Conservation (phyloP, 2,888 invertebrate genomes). For the Agrilus cyanescens region DNA sequence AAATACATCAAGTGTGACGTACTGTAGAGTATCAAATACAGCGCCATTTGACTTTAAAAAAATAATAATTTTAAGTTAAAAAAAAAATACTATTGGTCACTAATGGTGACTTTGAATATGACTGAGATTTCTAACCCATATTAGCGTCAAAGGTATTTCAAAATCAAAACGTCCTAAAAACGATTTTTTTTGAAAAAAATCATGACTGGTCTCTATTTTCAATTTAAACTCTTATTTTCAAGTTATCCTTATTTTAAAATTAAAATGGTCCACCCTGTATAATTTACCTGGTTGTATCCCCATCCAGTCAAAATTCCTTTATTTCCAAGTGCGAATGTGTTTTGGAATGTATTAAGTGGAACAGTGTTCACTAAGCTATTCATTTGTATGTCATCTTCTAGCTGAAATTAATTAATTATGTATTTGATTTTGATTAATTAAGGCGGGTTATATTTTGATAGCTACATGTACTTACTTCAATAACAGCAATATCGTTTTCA, state of each 20-base stretch:
- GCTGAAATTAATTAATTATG: background rate
- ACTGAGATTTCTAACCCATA: no score
- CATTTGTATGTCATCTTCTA: background rate
- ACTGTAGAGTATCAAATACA: slow-evolving; percentile 29
- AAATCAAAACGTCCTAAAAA: no score
- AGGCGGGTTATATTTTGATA: no score
- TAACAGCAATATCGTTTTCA: slow-evolving; percentile 15
- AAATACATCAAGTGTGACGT: slow-evolving; percentile 31
- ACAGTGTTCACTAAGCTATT: background rate
- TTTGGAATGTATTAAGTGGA: no score
- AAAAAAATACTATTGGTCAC: no score
- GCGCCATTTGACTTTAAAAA: slow-evolving; percentile 32
- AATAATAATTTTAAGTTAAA: no score
- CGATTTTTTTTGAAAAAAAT: no score
- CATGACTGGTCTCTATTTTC: no score
- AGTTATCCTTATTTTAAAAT: no score
- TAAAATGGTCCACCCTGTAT: background rate
- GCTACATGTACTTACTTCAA: slow-evolving; percentile 11
- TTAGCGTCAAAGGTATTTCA: no score
- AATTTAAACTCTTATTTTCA: no score
- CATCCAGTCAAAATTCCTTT: slow-evolving; percentile 30
- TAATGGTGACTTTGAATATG: no score
- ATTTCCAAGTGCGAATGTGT: slow-evolving; percentile 9
- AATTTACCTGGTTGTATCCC: slow-evolving; percentile 21
- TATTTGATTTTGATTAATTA: background rate